These are phyloP conservation scores for Zaprionus inermis DNA, from an alignment of 1,140 invertebrate species.

Conservation along the genomic window DNA sequence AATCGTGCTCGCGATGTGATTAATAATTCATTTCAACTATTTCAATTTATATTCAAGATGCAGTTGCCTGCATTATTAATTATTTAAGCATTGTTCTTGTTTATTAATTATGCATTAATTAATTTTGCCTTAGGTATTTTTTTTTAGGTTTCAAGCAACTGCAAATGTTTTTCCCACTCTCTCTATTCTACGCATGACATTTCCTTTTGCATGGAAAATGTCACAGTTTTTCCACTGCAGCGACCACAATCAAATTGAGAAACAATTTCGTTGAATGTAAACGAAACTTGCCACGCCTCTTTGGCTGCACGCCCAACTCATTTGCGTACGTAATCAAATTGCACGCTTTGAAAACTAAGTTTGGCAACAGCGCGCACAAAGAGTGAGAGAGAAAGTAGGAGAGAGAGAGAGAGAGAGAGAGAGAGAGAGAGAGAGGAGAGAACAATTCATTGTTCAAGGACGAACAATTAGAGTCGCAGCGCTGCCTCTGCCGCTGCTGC, in stretches of 20 bases:
- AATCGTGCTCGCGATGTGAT: not conserved
- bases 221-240: not conserved
- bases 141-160: not conserved
- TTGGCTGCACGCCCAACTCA: constrained; percentile 29
- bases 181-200: not conserved
- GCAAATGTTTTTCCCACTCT: not conserved
- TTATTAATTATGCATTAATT: not conserved
- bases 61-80: not conserved
- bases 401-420: constrained; percentile 43
- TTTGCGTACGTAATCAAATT: constrained; percentile 50
- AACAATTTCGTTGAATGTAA: constrained; percentile 36
- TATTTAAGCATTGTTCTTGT: not conserved
- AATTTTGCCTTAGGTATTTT: not conserved
- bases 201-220: not conserved
- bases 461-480: constrained; percentile 63
- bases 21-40: constrained; percentile 1
- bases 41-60: not conserved
- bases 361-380: constrained; percentile 4
- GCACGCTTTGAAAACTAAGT: constrained; percentile 34
- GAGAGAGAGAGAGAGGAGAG: constrained; percentile 54
- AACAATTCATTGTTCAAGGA: constrained; percentile 64
- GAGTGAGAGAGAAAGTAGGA: constrained; percentile 36
- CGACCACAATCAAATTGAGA: constrained; percentile 38
- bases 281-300: constrained; percentile 34
- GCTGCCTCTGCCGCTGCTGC: constrained; percentile 43